These are phyloP conservation scores for Pipistrellus kuhlii DNA, from an alignment of 2,797 vertebrate genomes.

Conservation along the genomic window DNA sequence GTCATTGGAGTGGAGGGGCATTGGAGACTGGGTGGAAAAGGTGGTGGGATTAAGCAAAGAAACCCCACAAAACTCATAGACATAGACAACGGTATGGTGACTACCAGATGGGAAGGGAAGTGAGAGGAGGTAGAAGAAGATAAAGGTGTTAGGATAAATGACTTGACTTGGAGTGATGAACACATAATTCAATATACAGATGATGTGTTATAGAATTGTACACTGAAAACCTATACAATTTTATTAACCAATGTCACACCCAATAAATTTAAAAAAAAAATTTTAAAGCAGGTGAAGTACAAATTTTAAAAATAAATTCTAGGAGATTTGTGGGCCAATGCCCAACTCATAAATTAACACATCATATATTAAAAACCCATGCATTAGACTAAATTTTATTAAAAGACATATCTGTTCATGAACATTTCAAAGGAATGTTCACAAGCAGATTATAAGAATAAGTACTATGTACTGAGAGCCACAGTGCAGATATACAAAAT, in stretches of 20 bases:
- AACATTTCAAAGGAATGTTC: neutral
- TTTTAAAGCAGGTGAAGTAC: neutral
- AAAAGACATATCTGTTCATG: neutral
- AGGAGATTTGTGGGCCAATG: neutral
- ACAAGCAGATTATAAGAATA: neutral
- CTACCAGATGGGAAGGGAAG: neutral
- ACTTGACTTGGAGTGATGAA: neutral
- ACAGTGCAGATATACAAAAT: neutral
- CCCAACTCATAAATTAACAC: neutral
- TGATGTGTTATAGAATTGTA: neutral
- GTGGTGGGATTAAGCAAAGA: neutral
- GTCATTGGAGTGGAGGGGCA: no score
- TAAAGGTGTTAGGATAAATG: neutral
- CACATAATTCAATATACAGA: neutral
- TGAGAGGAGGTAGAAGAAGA: neutral
- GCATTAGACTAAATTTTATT: neutral
- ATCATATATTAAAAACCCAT: neutral
- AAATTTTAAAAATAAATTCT: constrained; percentile 21
- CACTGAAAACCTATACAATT: neutral
- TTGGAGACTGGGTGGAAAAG: neutral
- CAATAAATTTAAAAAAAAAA: neutral
- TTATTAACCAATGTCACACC: neutral
- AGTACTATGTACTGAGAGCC: neutral
- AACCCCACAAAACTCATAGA: neutral
- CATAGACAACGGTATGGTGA: neutral